phyloP scores from a whole-genome alignment of 2,113 vertebrate species.

The Callocephalon fimbriatum region DNA sequence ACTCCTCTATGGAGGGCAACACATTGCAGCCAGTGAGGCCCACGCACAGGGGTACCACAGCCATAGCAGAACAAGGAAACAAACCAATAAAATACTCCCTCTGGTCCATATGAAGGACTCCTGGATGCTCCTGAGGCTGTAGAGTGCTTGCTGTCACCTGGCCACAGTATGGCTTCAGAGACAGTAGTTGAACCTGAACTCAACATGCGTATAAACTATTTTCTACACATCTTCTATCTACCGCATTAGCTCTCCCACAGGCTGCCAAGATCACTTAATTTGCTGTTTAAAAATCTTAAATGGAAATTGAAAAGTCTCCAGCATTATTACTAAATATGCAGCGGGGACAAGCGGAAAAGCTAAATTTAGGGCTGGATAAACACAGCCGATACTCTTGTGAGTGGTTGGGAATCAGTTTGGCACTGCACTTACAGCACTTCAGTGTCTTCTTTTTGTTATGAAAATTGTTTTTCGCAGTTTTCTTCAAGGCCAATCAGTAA shows the following conservation, averaged over 20 bases:
- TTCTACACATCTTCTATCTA: not conserved
- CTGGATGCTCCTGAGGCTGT: not conserved
- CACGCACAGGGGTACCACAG: not conserved
- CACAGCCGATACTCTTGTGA: slow-evolving; percentile 3
- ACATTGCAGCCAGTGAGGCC: not conserved
- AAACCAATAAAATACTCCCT: not conserved
- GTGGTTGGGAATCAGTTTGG: slow-evolving; percentile 39
- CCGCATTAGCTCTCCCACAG: not conserved
- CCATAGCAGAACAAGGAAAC: not conserved
- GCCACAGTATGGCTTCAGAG: not conserved
- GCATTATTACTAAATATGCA: not conserved
- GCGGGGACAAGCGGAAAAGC: not conserved
- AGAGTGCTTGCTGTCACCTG: not conserved
- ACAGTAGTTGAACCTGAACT: not conserved
- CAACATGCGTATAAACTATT: not conserved
- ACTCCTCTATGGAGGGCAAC: not conserved
- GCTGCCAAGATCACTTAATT: not conserved
- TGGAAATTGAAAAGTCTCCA: slow-evolving; percentile 28
- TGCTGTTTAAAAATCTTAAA: slow-evolving; percentile 2
- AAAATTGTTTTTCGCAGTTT: slow-evolving; percentile 64
- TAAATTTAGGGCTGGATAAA: slow-evolving; percentile 12
- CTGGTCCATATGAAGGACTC: not conserved
- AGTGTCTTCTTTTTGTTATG: not conserved
- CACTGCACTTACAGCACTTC: not conserved
- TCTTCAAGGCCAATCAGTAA: slow-evolving; percentile 50